Base-by-base conservation (phyloP, 2,888 invertebrate species). In the Polymixis flavicincta region DNA sequence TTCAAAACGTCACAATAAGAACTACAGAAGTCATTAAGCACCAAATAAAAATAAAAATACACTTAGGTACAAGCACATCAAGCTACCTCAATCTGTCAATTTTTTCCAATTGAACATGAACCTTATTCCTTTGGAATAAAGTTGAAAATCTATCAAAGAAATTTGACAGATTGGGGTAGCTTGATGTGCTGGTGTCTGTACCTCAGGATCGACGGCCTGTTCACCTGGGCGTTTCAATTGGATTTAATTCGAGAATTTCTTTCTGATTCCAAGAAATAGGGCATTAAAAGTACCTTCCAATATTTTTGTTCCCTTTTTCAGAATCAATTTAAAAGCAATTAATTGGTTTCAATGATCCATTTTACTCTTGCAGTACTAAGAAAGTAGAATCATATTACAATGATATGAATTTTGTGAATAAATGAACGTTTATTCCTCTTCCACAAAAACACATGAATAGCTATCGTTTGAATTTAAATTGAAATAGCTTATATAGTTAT, bases 271-370 rank as follows among this genome's bases (percentile, higher is more conserved):
- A 67, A 71, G 54, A 32, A 32, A 50, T 80, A 68, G 42, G 71
- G 13, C 64, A 57, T 54, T 81, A 25, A 68, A n/a, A 54, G n/a
- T 59, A 54, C 57, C 9, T n/a, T 50, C 17, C 37, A 60, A 55
- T 14, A 28, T 48, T 71, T 67, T 57, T 59, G 1, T 67, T 68
- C 32, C 37, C 17, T 64, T 70, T 17, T 71, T 52, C 11, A 60
- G 63, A 71, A 71, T 60, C 67, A 65, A 82, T 74, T 78, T 64
- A 37, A 82, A 74, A 78, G 55, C 70, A 71, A 82, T 82, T 55
- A 82, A 59, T 66, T 78, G n/a, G 25, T 63, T 63, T 50, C 57
- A 69, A 32, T 37, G 50, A 45, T 37, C 32, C 32, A 45, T 67
- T 74, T 78, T 64, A 11, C 42, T 65, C 42, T 74, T 59, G n/a